Evolutionary conservation across 1,140 invertebrate species (phyloP).

Genomic region (Fopius arisanus): DNA sequence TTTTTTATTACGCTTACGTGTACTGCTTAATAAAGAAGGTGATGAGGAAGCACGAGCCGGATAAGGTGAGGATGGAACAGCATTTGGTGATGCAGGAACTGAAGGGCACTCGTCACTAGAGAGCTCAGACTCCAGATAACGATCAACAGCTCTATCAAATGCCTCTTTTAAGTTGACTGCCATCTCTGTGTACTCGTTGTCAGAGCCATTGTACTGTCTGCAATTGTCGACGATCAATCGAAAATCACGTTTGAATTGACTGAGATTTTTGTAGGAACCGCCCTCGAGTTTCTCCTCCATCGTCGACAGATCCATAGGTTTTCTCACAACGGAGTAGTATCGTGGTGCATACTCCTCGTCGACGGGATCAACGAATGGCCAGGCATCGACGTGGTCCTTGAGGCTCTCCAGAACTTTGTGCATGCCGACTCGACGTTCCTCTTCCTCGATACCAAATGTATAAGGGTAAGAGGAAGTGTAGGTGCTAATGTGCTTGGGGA

Average conservation of each 20-base stretch:
- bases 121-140: constrained; percentile 80
- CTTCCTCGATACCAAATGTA: constrained; percentile 67
- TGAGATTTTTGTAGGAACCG: constrained; percentile 79
- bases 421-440: constrained; percentile 86
- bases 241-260: constrained; percentile 87
- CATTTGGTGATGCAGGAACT: constrained; percentile 35
- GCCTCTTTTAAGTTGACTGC: constrained; percentile 81
- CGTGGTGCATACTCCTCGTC: constrained; percentile 91
- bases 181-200: constrained; percentile 92
- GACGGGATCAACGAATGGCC: constrained; percentile 91
- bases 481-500: constrained; percentile 45
- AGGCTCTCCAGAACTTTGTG: constrained; percentile 87
- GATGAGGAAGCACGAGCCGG: constrained; percentile 46
- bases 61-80: constrained; percentile 42
- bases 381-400: constrained; percentile 87
- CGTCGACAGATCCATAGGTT: constrained; percentile 86
- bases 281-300: constrained; percentile 88
- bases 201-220: constrained; percentile 87
- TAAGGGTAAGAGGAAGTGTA: constrained; percentile 55
- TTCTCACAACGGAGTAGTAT: constrained; percentile 63
- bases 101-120: constrained; percentile 72
- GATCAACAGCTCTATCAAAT: constrained; percentile 79
- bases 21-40: constrained; percentile 46
- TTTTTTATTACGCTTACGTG: constrained; percentile 54
- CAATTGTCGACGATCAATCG: constrained; percentile 92